These are phyloP conservation scores for Calyptomena viridis DNA, from an alignment of 2,113 vertebrate genomes.

Conservation along the genomic window DNA sequence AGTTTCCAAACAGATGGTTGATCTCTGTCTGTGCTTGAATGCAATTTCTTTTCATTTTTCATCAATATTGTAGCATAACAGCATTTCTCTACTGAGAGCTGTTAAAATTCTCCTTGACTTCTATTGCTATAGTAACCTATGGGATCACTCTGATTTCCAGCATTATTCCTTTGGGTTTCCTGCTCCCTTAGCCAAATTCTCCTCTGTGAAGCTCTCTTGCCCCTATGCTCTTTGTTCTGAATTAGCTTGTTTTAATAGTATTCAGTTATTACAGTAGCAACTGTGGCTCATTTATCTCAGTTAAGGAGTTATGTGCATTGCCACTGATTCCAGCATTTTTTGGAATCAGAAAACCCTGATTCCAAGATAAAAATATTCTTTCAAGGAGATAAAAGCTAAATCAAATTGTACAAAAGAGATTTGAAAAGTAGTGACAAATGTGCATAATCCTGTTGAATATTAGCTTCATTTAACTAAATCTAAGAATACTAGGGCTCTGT, in stretches of 20 bases:
- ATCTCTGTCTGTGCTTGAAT: neutral
- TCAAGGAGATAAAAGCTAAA: neutral
- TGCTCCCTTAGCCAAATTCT: neutral
- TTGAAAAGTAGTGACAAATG: neutral
- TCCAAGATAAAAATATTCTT: neutral
- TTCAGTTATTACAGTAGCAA: neutral
- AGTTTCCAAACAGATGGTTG: neutral
- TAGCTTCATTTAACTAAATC: neutral
- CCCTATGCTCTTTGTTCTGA: neutral
- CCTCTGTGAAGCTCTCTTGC: neutral
- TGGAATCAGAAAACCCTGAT: neutral
- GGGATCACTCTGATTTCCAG: neutral
- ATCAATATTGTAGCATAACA: neutral
- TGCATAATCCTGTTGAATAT: neutral
- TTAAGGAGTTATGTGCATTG: neutral
- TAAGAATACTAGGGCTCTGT: neutral
- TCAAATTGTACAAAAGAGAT: neutral
- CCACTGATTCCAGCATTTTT: neutral
- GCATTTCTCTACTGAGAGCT: neutral
- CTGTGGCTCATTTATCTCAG: neutral
- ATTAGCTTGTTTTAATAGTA: neutral
- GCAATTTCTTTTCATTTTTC: neutral
- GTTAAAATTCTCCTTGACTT: neutral
- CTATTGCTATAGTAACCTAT: neutral
- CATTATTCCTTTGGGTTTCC: neutral